Evolutionary conservation across 2,888 invertebrate genomes (phyloP).

Genomic region (Sericinus montela): DNA sequence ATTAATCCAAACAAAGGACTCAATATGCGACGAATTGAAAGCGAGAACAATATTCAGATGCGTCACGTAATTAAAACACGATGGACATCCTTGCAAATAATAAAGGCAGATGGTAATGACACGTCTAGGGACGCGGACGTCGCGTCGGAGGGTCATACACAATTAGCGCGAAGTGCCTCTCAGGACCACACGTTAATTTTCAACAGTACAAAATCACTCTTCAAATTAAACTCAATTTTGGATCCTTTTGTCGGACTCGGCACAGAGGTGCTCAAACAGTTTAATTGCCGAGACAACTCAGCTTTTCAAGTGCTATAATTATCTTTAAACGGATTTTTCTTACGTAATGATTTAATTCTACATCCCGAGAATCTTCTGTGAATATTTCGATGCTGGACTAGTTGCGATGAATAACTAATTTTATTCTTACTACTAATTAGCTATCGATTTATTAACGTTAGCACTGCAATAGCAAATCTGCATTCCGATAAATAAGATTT

Average conservation of each 20-base stretch:
- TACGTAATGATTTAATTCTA: slow-evolving; percentile 24
- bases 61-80: slow-evolving; percentile 43
- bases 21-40: slow-evolving; percentile 43
- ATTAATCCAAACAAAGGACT: slow-evolving; percentile 45
- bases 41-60: slow-evolving; percentile 41
- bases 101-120: slow-evolving; percentile 37
- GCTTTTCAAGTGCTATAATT: slow-evolving; percentile 41
- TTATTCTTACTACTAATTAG: no score
- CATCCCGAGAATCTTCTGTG: background rate
- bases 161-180: slow-evolving; percentile 61
- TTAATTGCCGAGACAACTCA: slow-evolving; percentile 46
- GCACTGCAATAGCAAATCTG: no score
- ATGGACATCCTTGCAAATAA: slow-evolving; percentile 32
- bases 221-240: slow-evolving; percentile 58
- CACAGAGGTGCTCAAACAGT: slow-evolving; percentile 35
- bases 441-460: no score
- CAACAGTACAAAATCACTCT: slow-evolving; percentile 51
- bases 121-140: slow-evolving; percentile 22
- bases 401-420: slow-evolving; percentile 20
- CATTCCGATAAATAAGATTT: no score
- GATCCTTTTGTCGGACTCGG: slow-evolving; percentile 32
- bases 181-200: slow-evolving; percentile 53
- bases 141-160: slow-evolving; percentile 21
- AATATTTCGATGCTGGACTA: slow-evolving; percentile 23
- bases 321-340: slow-evolving; percentile 40